phyloP scores from a whole-genome alignment of 2,797 vertebrate species.

The Moxostoma hubbsi region DNA sequence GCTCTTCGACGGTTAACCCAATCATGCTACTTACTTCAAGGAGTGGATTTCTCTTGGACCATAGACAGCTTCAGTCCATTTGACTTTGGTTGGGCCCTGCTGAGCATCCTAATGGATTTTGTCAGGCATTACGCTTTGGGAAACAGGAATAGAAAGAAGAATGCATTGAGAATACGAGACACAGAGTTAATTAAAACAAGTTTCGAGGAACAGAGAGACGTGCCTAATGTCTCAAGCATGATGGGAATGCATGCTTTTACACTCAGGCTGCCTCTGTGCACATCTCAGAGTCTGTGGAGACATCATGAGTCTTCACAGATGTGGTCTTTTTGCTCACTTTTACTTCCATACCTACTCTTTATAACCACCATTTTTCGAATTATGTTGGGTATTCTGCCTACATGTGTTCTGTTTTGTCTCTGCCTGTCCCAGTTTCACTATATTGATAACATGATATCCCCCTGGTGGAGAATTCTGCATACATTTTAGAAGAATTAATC shows the following conservation, averaged over 20 bases:
- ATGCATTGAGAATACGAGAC: constrained; percentile 1
- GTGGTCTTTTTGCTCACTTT: constrained; percentile 18
- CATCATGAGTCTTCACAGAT: constrained; percentile 7
- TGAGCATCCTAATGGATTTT: constrained; percentile 31
- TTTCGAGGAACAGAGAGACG: constrained; percentile 41
- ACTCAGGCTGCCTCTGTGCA: constrained; percentile 1
- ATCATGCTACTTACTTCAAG: neutral
- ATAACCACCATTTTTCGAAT: neutral
- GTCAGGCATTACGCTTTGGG: constrained; percentile 30
- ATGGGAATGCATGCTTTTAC: constrained; percentile 43
- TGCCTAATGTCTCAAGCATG: constrained; percentile 53
- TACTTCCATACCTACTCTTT: neutral
- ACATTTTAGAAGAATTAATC: neutral
- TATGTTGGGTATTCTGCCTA: neutral
- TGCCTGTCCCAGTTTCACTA: neutral
- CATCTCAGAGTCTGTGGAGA: neutral
- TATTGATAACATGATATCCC: neutral
- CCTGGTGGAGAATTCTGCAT: neutral
- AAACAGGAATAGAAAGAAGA: constrained; percentile 5
- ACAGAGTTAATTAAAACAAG: constrained; percentile 45
- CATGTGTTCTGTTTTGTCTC: neutral
- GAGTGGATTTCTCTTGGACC: constrained; percentile 8
- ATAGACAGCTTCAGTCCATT: constrained; percentile 15
- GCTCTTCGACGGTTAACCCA: neutral
- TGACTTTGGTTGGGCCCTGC: constrained; percentile 21